phyloP scores from a whole-genome alignment of 2,888 invertebrate genomes.

The Tubiluchus corallicola region DNA sequence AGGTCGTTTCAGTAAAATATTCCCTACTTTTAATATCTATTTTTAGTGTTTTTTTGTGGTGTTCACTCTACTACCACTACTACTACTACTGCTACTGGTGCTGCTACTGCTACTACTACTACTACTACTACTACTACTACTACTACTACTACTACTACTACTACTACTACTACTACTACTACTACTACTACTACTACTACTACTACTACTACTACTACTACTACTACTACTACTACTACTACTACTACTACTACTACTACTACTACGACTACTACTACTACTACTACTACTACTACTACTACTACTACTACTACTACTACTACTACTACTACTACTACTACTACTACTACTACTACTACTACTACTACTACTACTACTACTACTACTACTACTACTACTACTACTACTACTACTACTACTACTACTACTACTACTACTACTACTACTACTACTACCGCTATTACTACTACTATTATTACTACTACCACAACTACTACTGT shows the following conservation, averaged over 20 bases:
- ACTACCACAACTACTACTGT: too few species aligned
- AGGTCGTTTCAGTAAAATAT: too few species aligned
- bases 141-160: conserved; percentile 3
- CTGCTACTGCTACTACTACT: conserved; percentile 3
- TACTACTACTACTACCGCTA: background rate
- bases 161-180: conserved; percentile 3
- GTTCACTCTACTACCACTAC: too few species aligned
- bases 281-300: background rate
- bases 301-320: background rate
- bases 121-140: conserved; percentile 3
- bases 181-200: conserved; percentile 3
- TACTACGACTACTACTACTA: too few species aligned
- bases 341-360: background rate
- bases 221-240: conserved; percentile 3
- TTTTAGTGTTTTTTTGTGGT: too few species aligned
- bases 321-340: background rate
- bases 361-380: background rate
- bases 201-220: conserved; percentile 3
- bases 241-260: background rate
- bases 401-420: background rate
- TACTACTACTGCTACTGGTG: too few species aligned
- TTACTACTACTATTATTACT: conserved; percentile 8
- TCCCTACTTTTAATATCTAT: too few species aligned
- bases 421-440: background rate
- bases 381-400: background rate